These are phyloP conservation scores for Ptychochromis oligacanthus DNA, from an alignment of 2,113 vertebrate genomes.

Conservation along the genomic window DNA sequence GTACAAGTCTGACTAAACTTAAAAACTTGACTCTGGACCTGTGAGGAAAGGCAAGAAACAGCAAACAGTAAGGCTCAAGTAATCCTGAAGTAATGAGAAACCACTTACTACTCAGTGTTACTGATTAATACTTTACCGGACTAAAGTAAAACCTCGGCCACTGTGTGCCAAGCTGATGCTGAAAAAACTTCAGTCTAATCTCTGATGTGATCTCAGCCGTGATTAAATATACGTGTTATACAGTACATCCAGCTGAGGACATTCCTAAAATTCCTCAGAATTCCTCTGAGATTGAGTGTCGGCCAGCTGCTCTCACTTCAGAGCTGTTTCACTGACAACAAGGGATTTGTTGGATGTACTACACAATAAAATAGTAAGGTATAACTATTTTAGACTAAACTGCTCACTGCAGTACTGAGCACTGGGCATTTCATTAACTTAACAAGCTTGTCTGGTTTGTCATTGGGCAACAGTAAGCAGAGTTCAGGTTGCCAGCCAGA, in stretches of 20 bases:
- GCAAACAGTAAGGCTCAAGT: no score
- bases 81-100: no score
- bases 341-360: background rate
- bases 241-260: background rate
- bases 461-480: fast-evolving
- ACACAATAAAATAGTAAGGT: background rate
- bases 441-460: background rate
- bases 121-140: no score
- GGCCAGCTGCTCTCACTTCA: background rate
- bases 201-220: background rate
- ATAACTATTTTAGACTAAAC: no score
- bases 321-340: background rate
- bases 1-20: no score
- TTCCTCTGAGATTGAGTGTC: background rate
- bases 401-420: background rate
- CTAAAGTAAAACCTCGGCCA: background rate
- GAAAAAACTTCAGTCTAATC: background rate
- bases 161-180: background rate
- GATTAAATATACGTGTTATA: background rate
- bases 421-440: background rate
- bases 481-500: background rate
- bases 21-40: no score
- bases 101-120: no score
- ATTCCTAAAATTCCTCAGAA: background rate
- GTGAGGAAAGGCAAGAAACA: no score